Percentiles rank a stretch among this genome's conserved stretches.
Evolutionary conservation across 2,113 vertebrate genomes (phyloP).

Genomic region (Neodontobutis hainanensis): DNA sequence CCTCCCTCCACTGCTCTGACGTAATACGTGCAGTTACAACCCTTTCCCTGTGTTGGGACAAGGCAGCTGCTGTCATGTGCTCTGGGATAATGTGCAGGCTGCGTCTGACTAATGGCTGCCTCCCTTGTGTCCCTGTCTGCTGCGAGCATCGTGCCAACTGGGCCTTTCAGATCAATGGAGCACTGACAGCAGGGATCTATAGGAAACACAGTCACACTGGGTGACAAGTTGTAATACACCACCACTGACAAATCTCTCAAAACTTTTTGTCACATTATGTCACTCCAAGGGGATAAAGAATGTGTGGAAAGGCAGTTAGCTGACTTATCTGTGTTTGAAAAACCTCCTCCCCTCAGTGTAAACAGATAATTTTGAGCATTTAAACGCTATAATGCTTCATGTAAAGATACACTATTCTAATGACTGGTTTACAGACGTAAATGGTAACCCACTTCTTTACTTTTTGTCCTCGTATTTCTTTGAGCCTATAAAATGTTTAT

Average conservation of each 20-base stretch:
- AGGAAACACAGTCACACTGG: slow-evolving; percentile 21
- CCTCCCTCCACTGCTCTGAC: slow-evolving; percentile 49
- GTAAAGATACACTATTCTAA: too few species aligned
- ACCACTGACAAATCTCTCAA: not conserved
- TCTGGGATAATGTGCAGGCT: slow-evolving; percentile 59
- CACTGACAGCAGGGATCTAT: slow-evolving; percentile 27
- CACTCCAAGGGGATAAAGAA: not conserved
- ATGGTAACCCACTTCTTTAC: too few species aligned
- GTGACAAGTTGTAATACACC: not conserved
- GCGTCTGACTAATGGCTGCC: slow-evolving; percentile 58
- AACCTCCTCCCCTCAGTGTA: not conserved
- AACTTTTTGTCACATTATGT: not conserved
- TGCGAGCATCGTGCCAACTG: slow-evolving; percentile 60
- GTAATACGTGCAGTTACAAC: slow-evolving; percentile 49
- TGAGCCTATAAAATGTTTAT: too few species aligned
- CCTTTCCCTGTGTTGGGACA: slow-evolving; percentile 65
- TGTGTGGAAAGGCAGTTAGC: not conserved
- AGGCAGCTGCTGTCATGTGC: slow-evolving; percentile 74
- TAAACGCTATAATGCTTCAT: too few species aligned
- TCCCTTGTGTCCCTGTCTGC: slow-evolving; percentile 57
- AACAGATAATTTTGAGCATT: too few species aligned
- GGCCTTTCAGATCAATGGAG: slow-evolving; percentile 56
- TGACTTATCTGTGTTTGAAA: slow-evolving; percentile 1
- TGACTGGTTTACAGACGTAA: too few species aligned
- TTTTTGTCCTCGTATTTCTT: too few species aligned